Base-by-base conservation (phyloP, 1,140 invertebrate genomes). In the Drosophila sturtevanti region DNA sequence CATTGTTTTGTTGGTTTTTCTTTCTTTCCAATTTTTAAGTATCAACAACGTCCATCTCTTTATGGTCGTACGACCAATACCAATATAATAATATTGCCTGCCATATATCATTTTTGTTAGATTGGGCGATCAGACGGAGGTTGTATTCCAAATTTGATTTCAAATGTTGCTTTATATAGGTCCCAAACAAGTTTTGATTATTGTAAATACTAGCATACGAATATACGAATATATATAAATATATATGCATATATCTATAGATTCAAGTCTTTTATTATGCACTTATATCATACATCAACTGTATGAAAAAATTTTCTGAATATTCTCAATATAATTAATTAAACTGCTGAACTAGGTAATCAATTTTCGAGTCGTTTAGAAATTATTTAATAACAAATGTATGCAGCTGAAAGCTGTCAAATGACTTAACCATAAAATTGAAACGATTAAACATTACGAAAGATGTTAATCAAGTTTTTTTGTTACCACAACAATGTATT, bases 41-140 rank as follows among this genome's bases (percentile, higher is more conserved):
- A 77, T 82, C 66, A 73, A n/a, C 63, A 73, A n/a, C 51, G 48
- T 64, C 44, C 67, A 66, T 73, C 73, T 77, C 65, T 77, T 73
- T 81, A 77, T 76, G 37, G 48, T 12, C 62, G 22, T 48, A 48
- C 41, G 16, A 24, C 64, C 75, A 81, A 69, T 73, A 77, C 63
- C 66, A 82, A 44, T 27, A n/a, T 24, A 78, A 74, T 67, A 61
- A 52, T 56, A 56, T 56, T 27, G 54, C 54, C 22, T 34, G 44
- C 31, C 63, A 67, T 82, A 82, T 63, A 62, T 82, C 75, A 72
- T 63, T 68, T 65, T 64, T 74, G 27, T 51, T 56, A 34, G 54
- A 34, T 56, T 34, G 24, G 31, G 31, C 11, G 24, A 2, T 34
- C 14, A 56, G 10, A 34, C 31, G 54, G 54, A 34, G 54, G 54